These are phyloP conservation scores for Microtus pennsylvanicus DNA, from an alignment of 2,113 vertebrate species.

Conservation along the genomic window DNA sequence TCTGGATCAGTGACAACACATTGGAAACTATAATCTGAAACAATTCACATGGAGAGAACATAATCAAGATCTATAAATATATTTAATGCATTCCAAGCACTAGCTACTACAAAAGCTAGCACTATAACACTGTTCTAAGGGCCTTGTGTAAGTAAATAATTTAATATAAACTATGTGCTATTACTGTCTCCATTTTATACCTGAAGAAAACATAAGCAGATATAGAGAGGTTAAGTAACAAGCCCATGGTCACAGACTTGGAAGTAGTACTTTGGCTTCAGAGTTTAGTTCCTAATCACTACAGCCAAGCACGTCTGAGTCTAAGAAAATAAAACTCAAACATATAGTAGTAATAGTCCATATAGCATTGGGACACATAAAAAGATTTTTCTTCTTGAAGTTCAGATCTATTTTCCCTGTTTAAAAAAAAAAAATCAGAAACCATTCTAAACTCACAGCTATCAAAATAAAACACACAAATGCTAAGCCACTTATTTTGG, in stretches of 20 bases:
- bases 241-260: neutral
- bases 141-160: constrained; percentile 26
- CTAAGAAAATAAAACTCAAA: neutral
- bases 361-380: neutral
- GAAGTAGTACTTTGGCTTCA: neutral
- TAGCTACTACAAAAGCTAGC: neutral
- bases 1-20: neutral
- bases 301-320: neutral
- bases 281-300: neutral
- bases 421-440: constrained; percentile 7
- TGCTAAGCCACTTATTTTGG: neutral
- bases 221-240: neutral
- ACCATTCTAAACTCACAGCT: constrained; percentile 29
- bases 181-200: neutral
- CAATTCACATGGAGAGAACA: neutral
- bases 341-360: neutral
- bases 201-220: neutral
- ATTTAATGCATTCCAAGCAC: constrained; percentile 41
- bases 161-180: neutral
- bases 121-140: constrained; percentile 19
- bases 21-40: neutral
- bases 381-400: neutral
- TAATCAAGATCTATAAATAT: constrained; percentile 13
- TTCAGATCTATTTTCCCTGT: neutral
- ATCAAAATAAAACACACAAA: neutral